Percentiles rank a stretch among this genome's conserved stretches.
Evolutionary conservation across 1,140 invertebrate species (phyloP).

Genomic region (Notospermus geniculatus): DNA sequence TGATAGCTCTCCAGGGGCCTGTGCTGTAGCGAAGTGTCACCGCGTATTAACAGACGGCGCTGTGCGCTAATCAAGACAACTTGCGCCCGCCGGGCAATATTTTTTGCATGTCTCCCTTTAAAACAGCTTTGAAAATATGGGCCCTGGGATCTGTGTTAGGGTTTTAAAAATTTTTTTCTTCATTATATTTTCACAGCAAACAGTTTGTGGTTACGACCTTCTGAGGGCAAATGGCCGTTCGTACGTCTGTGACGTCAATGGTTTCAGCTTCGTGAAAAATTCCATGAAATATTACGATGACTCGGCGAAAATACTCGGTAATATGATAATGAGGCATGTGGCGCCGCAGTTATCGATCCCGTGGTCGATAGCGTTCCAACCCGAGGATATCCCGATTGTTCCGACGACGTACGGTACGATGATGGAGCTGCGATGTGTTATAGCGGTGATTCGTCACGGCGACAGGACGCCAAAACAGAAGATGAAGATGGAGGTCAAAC

Average conservation of each 20-base stretch:
- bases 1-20: too few relatives aligned
- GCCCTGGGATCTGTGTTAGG: neutral
- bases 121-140: neutral
- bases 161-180: neutral
- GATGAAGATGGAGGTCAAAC: slow-evolving; percentile 99
- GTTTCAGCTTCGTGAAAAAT: slow-evolving; percentile 99
- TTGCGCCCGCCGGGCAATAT: too few relatives aligned
- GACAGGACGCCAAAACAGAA: slow-evolving; percentile 99
- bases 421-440: slow-evolving; percentile 97
- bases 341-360: slow-evolving; percentile 94
- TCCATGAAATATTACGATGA: slow-evolving; percentile 99
- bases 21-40: too few relatives aligned
- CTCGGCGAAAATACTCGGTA: slow-evolving; percentile 92
- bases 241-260: slow-evolving; percentile 99
- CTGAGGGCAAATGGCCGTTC: slow-evolving; percentile 96
- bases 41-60: too few relatives aligned
- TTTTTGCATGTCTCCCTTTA: too few relatives aligned
- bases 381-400: slow-evolving; percentile 98
- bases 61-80: too few relatives aligned
- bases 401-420: slow-evolving; percentile 99
- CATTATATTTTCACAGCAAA: slow-evolving; percentile 70
- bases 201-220: slow-evolving; percentile 98
- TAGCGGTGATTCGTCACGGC: slow-evolving; percentile 97
- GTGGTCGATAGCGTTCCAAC: slow-evolving; percentile 93
- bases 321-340: slow-evolving; percentile 88